Evolutionary conservation across 1,140 invertebrate genomes (phyloP), one percentile per base, ranked within the genome.

Genomic region (Sitodiplosis mosellana): DNA sequence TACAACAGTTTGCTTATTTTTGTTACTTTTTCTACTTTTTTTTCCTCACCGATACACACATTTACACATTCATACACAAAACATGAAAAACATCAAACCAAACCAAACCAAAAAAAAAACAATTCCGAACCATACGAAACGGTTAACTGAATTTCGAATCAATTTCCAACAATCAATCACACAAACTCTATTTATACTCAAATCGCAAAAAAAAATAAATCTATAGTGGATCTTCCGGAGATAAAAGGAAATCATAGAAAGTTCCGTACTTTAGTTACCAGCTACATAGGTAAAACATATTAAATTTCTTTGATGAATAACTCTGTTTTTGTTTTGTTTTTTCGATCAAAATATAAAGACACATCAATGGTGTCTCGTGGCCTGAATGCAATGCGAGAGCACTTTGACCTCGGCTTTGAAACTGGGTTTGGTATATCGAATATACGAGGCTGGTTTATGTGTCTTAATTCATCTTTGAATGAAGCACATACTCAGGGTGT

Each of bases 181-280:
- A 27, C 27, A 27, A 8, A 34, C 14, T 34, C 14, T 34, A 34
- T 34, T 34, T 7, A 34, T 34, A 7, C 14, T 6, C 8, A 41
- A 41, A 41, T 10, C 15, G 17, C 14, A 42, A 42, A 42, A 42
- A 11, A 42, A 42, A 42, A 10, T 42, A 42, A 17, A 10, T 38
- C 15, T 7, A n/a, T 63, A 92, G 87, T 92, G 83, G 87, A 92
- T 78, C 81, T 91, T 69, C 87, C 87, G 69, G 86, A 90, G 78
- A 87, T 92, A 75, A 92, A 91, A 76, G 89, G 89, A 68, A 88
- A 89, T 70, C 89, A 93, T 76, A 85, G 88, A 75, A 92, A 92
- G 80, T 94, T 94, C 83, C 81, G 88, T 76, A 92, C 87, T 67
- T 80, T 94, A 75, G 89, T 93, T 72, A 87, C 86, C 75, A 92